phyloP scores from a whole-genome alignment of 1,140 invertebrate species.

The Panulirus ornatus region DNA sequence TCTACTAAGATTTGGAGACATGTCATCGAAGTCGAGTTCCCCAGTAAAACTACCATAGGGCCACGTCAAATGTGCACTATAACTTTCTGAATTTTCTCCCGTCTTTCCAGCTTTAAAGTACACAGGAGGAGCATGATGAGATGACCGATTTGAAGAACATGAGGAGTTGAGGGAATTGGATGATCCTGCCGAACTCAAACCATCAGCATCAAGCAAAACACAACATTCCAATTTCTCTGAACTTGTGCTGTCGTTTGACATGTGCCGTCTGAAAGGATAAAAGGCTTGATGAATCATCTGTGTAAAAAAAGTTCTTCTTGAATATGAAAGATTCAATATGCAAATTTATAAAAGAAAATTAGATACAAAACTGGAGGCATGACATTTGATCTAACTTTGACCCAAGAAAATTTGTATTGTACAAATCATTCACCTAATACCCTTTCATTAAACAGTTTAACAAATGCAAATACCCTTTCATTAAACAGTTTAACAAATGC shows the following conservation, averaged over 20 bases:
- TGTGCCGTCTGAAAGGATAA: neutral
- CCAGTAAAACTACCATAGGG: conserved; percentile 57
- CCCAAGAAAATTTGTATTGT: no score
- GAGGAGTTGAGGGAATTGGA: conserved; percentile 82
- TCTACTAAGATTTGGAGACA: conserved; percentile 55
- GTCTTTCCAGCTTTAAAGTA: conserved; percentile 76
- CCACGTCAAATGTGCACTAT: conserved; percentile 65
- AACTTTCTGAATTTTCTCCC: conserved; percentile 79
- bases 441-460: no score
- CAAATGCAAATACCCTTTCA: no score
- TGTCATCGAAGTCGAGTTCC: conserved; percentile 61
- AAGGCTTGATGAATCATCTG: no score
- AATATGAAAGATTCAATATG: no score
- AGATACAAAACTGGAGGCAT: no score
- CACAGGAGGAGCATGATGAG: conserved; percentile 80
- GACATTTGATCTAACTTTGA: no score
- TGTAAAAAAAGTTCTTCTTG: no score
- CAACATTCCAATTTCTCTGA: neutral
- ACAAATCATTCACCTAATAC: no score
- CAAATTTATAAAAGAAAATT: no score
- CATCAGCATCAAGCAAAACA: conserved; percentile 80
- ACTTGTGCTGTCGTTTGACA: conserved; percentile 3
- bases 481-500: no score
- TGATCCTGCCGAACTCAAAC: conserved; percentile 80
- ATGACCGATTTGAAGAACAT: conserved; percentile 81